These are phyloP conservation scores for Agrochola litura DNA, from an alignment of 2,888 invertebrate species.

Conservation along the genomic window DNA sequence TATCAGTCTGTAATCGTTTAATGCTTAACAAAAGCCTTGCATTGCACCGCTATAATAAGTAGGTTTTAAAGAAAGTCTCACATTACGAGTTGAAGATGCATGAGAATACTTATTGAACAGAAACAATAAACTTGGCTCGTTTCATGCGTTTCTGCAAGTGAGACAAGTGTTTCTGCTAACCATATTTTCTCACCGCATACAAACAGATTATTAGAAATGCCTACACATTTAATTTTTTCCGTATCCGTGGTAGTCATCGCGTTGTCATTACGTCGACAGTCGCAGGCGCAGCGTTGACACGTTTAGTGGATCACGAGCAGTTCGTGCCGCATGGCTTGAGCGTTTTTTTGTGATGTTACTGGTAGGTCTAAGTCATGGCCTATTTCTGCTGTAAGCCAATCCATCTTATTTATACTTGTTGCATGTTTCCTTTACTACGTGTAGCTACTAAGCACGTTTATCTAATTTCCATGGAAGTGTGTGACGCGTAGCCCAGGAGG, in stretches of 20 bases:
- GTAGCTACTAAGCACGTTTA: too few relatives aligned
- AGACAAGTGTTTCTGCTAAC: slow-evolving; percentile 2
- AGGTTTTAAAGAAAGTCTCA: neutral
- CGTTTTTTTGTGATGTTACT: slow-evolving; percentile 27
- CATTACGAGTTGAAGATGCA: neutral
- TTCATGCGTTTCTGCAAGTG: neutral
- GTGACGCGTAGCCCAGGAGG: too few relatives aligned
- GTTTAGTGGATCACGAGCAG: slow-evolving; percentile 64
- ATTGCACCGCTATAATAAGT: neutral
- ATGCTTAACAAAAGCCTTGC: neutral
- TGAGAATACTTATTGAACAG: slow-evolving; percentile 10
- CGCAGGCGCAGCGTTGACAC: slow-evolving; percentile 67
- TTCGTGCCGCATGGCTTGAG: slow-evolving; percentile 59
- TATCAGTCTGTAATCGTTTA: neutral
- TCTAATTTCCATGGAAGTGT: too few relatives aligned
- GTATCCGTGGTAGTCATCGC: slow-evolving; percentile 56
- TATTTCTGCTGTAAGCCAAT: slow-evolving; percentile 16
- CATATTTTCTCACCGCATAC: slow-evolving; percentile 9
- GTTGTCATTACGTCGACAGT: slow-evolving; percentile 40
- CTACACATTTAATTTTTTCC: slow-evolving; percentile 36
- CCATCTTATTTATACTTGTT: too few relatives aligned
- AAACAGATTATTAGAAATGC: slow-evolving; percentile 29
- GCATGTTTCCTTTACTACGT: too few relatives aligned
- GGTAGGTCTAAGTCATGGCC: neutral
- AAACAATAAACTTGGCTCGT: neutral